Evolutionary conservation across 2,113 vertebrate species (phyloP), one percentile per base, ranked within the genome.

Genomic region (Dromas ardeola): DNA sequence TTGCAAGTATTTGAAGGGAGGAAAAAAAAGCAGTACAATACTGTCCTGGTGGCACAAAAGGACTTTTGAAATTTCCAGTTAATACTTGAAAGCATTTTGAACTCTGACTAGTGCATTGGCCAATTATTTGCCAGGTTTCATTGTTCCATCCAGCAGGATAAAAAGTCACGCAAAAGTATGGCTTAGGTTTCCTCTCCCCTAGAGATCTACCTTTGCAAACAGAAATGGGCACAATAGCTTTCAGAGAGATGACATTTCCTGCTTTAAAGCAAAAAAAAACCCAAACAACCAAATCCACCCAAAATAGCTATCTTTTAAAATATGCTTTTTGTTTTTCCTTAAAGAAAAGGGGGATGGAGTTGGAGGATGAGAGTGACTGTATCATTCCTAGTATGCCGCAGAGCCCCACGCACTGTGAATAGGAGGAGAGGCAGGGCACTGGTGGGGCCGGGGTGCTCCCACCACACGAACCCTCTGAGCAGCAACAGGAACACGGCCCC

Each of bases 21-120:
- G 43, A 22, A 66, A 92, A 88, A 90, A 71, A 53, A 56, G n/a
- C 23, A 87, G 53, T 58, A 91, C 49, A 67, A 81, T 84, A 42
- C 65, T 61, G 47, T 67, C 29, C 88, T 72, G 52, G 90, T 88
- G 69, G 26, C 76, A 96, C 59, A 93, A 77, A 92, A 91, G 80
- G 80, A 81, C 65, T 88, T 92, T 59, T 21, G 22, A 95, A 95
- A 95, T 61, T 84, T 95, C 63, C 80, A 83, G 56, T 88, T 92
- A 91, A 95, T 91, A 91, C 61, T 7, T 92, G 47, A 92, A 93
- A 95, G 69, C 9, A 6, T 88, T 93, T 81, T 88, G 43, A 81
- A 81, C 74, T 90, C 58, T 80, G 52, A 74, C 49, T 84, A 42
- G n/a, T 52, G 11, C 3, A 1, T 13, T 86, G 69, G 34, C 52